Conservation (phyloP, 92 coral and sea anemone species). For the Porites lobata region DNA sequence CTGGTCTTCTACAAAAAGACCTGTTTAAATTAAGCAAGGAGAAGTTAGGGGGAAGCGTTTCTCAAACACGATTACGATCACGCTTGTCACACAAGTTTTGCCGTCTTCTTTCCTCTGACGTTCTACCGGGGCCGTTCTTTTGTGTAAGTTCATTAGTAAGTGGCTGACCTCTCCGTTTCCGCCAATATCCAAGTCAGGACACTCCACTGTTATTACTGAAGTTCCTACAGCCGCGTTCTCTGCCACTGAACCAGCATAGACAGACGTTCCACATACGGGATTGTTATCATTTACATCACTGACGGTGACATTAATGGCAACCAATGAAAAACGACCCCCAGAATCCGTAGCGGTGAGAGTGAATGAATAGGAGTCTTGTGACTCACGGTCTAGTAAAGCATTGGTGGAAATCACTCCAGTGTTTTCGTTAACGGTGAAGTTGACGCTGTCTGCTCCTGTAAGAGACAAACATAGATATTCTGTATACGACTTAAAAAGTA, state of each 20-base stretch:
- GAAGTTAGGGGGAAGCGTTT: too few species aligned
- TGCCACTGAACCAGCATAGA: slow-evolving; percentile 58
- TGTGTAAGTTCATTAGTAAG: too few species aligned
- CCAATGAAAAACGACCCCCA: slow-evolving; percentile 56
- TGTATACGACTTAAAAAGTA: neutral
- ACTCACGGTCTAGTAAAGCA: slow-evolving; percentile 60
- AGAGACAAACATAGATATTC: neutral
- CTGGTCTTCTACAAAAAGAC: too few species aligned
- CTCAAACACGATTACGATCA: too few species aligned
- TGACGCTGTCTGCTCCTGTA: slow-evolving; percentile 69
- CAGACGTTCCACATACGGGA: slow-evolving; percentile 71
- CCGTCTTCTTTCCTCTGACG: too few species aligned
- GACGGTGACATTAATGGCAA: slow-evolving; percentile 51
- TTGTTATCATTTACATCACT: slow-evolving; percentile 75
- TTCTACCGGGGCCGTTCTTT: too few species aligned
- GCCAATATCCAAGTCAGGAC: slow-evolving; percentile 65
- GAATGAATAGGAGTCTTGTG: slow-evolving; percentile 53
- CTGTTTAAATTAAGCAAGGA: too few species aligned
- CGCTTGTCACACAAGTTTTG: too few species aligned
- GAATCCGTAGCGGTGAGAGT: slow-evolving; percentile 69
- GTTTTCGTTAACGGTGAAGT: slow-evolving; percentile 65
- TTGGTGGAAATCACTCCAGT: slow-evolving; percentile 75
- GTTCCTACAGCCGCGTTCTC: slow-evolving; percentile 67
- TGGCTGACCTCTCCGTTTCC: slow-evolving; percentile 70
- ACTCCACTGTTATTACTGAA: slow-evolving; percentile 58